Base-by-base conservation (phyloP, 2,113 vertebrate genomes). In the Cottus gobio region DNA sequence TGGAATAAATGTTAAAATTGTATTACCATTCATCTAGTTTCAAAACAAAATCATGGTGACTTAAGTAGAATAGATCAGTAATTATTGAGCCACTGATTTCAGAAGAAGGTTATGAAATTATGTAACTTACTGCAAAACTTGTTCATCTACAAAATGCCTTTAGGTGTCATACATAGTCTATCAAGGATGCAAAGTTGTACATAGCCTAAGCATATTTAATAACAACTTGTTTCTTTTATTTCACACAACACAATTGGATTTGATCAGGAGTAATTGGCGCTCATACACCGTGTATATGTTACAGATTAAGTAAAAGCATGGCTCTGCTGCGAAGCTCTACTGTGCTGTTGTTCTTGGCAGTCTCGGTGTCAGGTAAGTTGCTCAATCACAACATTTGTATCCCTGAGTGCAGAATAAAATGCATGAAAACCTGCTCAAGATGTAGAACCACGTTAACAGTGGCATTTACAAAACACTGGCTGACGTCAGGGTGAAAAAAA, bases 231-330 rank as follows among this genome's bases (percentile, higher is more conserved):
- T 67, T 10, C 9, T 48, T 22, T 46, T 7, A 7, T 42, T 71
- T 36, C 30, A 62, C n/a, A 52, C 58, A 20, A 39, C 4, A 36
- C 34, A 15, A 28, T 22, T 10, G 13, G 61, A 56, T 48, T 66
- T 30, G 2, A 52, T 56, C 18, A 18, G 18, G 24, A 50, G 22
- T 0, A 36, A 16, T 28, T 54, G 1, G 6, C 42, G 13, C 20
- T 52, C 39, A 50, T 15, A 31, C 30, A 9, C 20, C 37, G 4
- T 37, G 1, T 30, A 18, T 22, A n/a, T n/a, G n/a, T 80, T 70
- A 52, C 80, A 93, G 90, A 61, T 71, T 3, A 10, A 37, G 5
- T n/a, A 15, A 58, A 39, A 82, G 52, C 7, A 95, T 94, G 93
- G 54, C 44, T 71, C 77, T 5, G 0, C 42, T 80, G 46, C 62